Conservation (phyloP, 1,140 invertebrate genomes). For the Linepithema humile region DNA sequence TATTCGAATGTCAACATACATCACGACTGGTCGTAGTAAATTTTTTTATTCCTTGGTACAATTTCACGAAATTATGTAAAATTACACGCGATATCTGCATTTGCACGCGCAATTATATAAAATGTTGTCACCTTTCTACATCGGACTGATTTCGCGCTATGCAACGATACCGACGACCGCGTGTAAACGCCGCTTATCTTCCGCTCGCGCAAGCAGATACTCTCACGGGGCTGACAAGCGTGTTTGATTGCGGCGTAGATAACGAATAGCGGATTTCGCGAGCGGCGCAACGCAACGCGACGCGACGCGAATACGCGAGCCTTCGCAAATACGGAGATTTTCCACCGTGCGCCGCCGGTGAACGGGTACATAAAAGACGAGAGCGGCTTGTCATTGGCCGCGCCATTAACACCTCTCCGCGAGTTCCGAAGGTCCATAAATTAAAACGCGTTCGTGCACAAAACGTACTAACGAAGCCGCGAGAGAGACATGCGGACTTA, state of each 20-base stretch:
- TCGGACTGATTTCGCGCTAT: neutral
- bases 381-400: conserved; percentile 37
- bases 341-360: conserved; percentile 12
- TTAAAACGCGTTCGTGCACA: conserved; percentile 42
- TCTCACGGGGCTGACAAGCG: conserved; percentile 30
- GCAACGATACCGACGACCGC: neutral
- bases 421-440: conserved; percentile 38
- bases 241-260: conserved; percentile 48
- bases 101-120: neutral
- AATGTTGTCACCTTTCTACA: neutral
- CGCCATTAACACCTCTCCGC: conserved; percentile 38
- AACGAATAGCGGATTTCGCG: conserved; percentile 45
- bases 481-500: conserved; percentile 13
- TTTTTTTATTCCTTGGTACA: neutral
- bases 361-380: neutral
- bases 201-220: conserved; percentile 33
- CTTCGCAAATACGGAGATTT: conserved; percentile 49
- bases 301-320: conserved; percentile 3
- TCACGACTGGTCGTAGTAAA: neutral
- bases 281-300: neutral
- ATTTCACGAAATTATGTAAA: neutral
- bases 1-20: neutral
- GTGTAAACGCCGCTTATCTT: conserved; percentile 47
- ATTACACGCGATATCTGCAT: neutral
- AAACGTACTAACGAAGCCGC: conserved; percentile 45